Percentiles rank a stretch among this genome's conserved stretches.
Evolutionary conservation across 92 coral and sea anemone genomes (phyloP).

Genomic region (Umimayanthus kanabou): DNA sequence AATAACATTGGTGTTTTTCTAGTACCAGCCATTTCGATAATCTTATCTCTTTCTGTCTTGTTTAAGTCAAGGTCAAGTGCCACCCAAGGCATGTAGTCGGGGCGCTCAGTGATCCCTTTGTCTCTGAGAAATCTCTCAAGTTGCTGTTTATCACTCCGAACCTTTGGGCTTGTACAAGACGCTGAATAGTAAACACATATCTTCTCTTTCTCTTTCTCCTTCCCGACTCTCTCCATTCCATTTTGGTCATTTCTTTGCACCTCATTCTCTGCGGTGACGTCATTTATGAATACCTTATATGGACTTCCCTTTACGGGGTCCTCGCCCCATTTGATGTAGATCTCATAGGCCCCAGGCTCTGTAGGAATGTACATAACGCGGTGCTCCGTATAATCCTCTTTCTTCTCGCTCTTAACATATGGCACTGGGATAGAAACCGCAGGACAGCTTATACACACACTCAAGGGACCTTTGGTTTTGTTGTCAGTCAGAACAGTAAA

Average conservation of each 20-base stretch:
- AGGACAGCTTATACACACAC: slow-evolving; percentile 99
- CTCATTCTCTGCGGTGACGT: slow-evolving; percentile 52
- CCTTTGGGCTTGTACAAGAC: slow-evolving; percentile 79
- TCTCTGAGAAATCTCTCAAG: slow-evolving; percentile 74
- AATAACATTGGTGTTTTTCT: slow-evolving; percentile 89
- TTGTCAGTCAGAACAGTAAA: slow-evolving; percentile 93
- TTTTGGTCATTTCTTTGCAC: slow-evolving; percentile 31
- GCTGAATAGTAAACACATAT: slow-evolving; percentile 89
- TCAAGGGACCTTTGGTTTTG: slow-evolving; percentile 89
- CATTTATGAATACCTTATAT: slow-evolving; percentile 82
- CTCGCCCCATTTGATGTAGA: slow-evolving; percentile 95
- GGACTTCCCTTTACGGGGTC: slow-evolving; percentile 82
- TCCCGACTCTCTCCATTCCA: slow-evolving; percentile 26
- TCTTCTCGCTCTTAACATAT: slow-evolving; percentile 86
- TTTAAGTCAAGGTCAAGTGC: slow-evolving; percentile 84
- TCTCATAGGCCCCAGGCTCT: slow-evolving; percentile 92
- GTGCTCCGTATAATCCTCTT: slow-evolving; percentile 75
- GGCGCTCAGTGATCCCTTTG: slow-evolving; percentile 66
- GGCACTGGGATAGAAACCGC: slow-evolving; percentile 99
- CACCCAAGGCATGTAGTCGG: slow-evolving; percentile 77
- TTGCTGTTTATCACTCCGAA: slow-evolving; percentile 71
- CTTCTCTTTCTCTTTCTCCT: slow-evolving; percentile 67
- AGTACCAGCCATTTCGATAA: slow-evolving; percentile 85
- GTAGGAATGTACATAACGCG: slow-evolving; percentile 92
- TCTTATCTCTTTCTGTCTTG: slow-evolving; percentile 75